Percentiles rank a stretch among this genome's conserved stretches.
Conservation (phyloP, 1,140 invertebrate species). For the Lysiphlebus fabarum region DNA sequence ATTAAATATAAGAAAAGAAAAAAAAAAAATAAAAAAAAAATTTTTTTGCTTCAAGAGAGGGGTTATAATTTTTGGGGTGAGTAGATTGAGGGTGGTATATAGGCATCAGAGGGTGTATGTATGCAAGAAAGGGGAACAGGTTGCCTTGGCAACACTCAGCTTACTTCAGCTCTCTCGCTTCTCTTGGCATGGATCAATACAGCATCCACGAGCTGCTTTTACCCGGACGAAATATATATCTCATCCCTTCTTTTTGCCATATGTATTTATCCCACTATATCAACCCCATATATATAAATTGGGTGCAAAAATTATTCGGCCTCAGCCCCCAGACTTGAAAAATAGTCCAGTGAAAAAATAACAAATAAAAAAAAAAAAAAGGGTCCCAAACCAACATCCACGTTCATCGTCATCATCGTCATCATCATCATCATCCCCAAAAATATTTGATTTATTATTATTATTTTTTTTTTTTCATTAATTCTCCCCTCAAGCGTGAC, state of each 20-base stretch:
- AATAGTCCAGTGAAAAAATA: constrained; percentile 16
- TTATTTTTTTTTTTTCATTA: background rate
- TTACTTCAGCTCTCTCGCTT: constrained; percentile 48
- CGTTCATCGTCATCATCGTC: background rate
- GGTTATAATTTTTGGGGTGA: constrained; percentile 14
- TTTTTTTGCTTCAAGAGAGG: background rate
- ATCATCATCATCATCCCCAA: background rate
- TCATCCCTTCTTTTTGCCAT: constrained; percentile 17
- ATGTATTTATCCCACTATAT: constrained; percentile 20
- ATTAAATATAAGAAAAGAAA: background rate
- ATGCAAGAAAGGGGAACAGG: constrained; percentile 46
- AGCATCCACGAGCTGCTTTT: constrained; percentile 46
- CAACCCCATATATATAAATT: constrained; percentile 24
- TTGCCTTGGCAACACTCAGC: constrained; percentile 57
- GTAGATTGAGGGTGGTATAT: too few relatives aligned
- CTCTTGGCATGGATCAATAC: constrained; percentile 48
- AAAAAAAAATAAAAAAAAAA: background rate
- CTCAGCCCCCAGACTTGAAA: constrained; percentile 26
- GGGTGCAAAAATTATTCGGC: constrained; percentile 43
- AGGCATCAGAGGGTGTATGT: constrained; percentile 26
- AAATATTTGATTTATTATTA: constrained; percentile 1
- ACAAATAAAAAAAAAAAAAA: background rate
- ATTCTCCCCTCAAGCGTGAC: background rate
- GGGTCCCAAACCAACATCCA: constrained; percentile 4
- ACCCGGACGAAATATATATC: constrained; percentile 53